Evolutionary conservation across 2,797 vertebrate species (phyloP).

Genomic region (Falco columbarius): DNA sequence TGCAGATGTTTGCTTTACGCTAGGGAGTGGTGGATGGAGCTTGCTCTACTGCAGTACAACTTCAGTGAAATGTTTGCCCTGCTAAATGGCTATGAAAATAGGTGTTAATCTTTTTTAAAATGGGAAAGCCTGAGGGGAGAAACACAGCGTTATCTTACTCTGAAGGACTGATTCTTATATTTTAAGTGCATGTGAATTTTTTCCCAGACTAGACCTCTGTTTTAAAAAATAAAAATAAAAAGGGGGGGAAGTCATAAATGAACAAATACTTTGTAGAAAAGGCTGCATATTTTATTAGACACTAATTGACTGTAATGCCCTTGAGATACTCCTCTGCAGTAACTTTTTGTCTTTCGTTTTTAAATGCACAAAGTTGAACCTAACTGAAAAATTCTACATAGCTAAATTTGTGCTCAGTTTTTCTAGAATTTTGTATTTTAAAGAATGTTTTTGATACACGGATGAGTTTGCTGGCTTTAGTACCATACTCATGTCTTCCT

Average conservation of each 20-base stretch:
- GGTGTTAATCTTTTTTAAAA: background rate
- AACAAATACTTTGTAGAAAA: background rate
- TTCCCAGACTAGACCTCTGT: background rate
- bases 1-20: background rate
- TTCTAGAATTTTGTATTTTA: background rate
- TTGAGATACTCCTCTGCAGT: background rate
- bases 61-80: background rate
- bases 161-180: background rate
- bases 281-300: background rate
- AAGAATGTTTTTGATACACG: background rate
- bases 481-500: background rate
- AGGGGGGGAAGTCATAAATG: background rate
- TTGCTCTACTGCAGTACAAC: background rate
- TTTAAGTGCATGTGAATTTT: background rate
- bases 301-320: background rate
- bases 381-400: background rate
- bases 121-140: background rate
- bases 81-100: background rate
- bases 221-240: background rate
- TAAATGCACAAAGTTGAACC: background rate
- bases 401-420: background rate
- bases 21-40: background rate
- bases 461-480: background rate
- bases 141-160: background rate
- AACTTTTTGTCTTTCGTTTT: background rate